Conservation (phyloP, 2,113 vertebrate species). For the Corvus cornix region DNA sequence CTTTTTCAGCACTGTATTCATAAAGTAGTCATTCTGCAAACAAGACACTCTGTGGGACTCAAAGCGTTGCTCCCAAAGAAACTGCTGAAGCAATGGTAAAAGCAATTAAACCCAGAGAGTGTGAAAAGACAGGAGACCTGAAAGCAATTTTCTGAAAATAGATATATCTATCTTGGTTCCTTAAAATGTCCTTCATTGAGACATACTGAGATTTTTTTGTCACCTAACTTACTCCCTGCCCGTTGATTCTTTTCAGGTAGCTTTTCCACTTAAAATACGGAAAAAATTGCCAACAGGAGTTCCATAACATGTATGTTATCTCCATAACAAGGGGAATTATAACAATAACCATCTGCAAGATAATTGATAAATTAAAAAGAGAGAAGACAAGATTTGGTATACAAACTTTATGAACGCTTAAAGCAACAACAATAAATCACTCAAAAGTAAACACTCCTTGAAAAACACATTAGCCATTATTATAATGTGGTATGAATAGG, state of each 20-base stretch:
- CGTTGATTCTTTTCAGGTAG: background rate
- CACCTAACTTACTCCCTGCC: background rate
- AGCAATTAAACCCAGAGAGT: background rate
- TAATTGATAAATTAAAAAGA: background rate
- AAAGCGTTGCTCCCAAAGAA: background rate
- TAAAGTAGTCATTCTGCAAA: background rate
- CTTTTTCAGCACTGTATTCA: background rate
- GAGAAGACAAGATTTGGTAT: background rate
- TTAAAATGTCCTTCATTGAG: background rate
- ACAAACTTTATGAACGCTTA: background rate
- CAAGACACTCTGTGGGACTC: background rate
- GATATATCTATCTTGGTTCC: background rate
- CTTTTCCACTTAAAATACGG: background rate
- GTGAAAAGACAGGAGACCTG: background rate
- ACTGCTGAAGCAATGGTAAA: background rate
- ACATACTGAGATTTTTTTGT: background rate
- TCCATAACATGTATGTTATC: background rate
- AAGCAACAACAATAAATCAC: background rate
- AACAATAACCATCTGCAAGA: background rate
- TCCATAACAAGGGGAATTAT: background rate
- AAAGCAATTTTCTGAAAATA: background rate
- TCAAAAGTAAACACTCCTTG: background rate
- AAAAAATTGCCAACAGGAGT: background rate
- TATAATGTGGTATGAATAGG: background rate
- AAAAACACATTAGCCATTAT: background rate